Conservation (phyloP, 2,797 vertebrate species). For the Uromys caudimaculatus region DNA sequence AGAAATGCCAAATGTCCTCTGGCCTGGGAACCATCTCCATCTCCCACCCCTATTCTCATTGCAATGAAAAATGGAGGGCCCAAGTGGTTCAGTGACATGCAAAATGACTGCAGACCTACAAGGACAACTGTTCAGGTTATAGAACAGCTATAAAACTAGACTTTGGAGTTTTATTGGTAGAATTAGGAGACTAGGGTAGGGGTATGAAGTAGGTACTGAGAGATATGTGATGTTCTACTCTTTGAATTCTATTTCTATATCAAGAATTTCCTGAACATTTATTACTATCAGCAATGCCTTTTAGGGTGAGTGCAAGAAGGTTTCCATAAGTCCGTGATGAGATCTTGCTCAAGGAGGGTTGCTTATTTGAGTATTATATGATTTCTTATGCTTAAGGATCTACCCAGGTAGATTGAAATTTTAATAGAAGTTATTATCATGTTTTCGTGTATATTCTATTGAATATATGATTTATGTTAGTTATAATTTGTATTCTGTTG, state of each 20-base stretch:
- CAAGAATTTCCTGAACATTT: neutral
- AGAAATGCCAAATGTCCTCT: neutral
- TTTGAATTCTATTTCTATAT: slow-evolving; percentile 18
- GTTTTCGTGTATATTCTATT: slow-evolving; percentile 13
- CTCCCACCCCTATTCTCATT: neutral
- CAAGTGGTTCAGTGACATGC: neutral
- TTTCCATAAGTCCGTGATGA: neutral
- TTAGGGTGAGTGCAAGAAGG: neutral
- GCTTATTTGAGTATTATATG: neutral
- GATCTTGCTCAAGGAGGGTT: neutral
- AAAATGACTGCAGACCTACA: neutral
- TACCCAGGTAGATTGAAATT: neutral
- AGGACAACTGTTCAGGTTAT: neutral
- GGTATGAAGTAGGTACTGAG: neutral
- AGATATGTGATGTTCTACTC: neutral
- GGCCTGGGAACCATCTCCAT: neutral
- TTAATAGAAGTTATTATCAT: neutral
- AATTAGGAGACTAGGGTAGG: neutral
- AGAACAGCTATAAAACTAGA: neutral
- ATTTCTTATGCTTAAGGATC: slow-evolving; percentile 4
- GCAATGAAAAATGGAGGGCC: neutral
- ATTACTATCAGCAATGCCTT: neutral
- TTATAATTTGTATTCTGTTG: slow-evolving; percentile 40
- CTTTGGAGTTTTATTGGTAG: neutral
- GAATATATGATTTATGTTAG: neutral